Evolutionary conservation across 2,797 vertebrate species (phyloP).

Genomic region (Sebastes itinus): DNA sequence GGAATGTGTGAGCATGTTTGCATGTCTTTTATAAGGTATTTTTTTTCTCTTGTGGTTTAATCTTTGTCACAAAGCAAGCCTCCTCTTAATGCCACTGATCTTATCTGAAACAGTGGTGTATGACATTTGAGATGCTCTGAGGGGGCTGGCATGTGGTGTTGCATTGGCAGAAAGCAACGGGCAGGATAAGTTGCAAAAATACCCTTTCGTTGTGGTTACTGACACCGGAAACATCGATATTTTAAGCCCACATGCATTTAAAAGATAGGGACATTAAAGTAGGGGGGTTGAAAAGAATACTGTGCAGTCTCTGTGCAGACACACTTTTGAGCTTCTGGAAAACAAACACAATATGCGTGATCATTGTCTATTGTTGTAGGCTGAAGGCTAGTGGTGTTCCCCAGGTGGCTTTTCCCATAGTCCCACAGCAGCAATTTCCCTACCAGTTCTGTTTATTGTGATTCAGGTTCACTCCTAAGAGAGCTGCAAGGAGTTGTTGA

Average conservation of each 20-base stretch:
- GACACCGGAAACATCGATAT: constrained; percentile 1
- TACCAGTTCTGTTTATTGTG: neutral
- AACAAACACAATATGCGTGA: neutral
- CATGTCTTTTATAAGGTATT: neutral
- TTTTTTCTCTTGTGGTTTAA: constrained; percentile 1
- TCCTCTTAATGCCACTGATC: constrained; percentile 22
- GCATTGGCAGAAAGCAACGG: constrained; percentile 23
- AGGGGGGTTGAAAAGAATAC: neutral
- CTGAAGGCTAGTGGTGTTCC: neutral
- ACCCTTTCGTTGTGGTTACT: neutral
- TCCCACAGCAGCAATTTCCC: constrained; percentile 3
- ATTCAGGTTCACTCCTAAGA: neutral
- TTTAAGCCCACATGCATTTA: neutral
- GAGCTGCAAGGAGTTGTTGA: constrained; percentile 5
- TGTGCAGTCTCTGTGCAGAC: neutral
- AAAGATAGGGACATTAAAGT: neutral
- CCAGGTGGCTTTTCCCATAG: neutral
- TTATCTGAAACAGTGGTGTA: constrained; percentile 34
- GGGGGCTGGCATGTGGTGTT: constrained; percentile 17
- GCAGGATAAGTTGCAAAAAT: constrained; percentile 65
- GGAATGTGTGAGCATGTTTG: neutral
- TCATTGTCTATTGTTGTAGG: neutral
- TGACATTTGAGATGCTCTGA: constrained; percentile 61
- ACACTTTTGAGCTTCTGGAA: neutral
- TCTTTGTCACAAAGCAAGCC: neutral